A percentile compares a stretch with the other conserved stretches of the same genome.
Conservation (phyloP, 2,888 invertebrate species). For the Coremacera marginata region DNA sequence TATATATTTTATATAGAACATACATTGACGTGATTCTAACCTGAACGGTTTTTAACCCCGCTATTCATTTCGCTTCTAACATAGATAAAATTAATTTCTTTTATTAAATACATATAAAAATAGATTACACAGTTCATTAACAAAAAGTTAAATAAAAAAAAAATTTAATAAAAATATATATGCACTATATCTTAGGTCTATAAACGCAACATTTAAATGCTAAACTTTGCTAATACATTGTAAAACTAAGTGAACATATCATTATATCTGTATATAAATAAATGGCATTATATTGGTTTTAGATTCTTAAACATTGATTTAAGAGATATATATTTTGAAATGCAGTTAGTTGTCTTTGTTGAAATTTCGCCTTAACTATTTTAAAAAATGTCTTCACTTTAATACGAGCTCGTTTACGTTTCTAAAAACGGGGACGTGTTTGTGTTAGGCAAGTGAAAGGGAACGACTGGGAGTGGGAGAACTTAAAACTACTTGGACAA, state of each 20-base stretch:
- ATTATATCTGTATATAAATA: slow-evolving; percentile 10
- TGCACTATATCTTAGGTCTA: slow-evolving; percentile 10
- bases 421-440: slow-evolving; percentile 7
- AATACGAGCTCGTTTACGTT: background rate
- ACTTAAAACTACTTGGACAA: slow-evolving; percentile 58
- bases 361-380: slow-evolving; percentile 9
- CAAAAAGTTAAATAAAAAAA: background rate
- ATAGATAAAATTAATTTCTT: background rate
- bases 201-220: slow-evolving; percentile 13
- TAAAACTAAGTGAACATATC: background rate
- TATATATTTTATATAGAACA: background rate
- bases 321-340: slow-evolving; percentile 15
- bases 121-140: slow-evolving; percentile 10
- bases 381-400: slow-evolving; percentile 21
- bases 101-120: background rate
- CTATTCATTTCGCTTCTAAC: background rate
- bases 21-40: background rate
- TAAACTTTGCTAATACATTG: background rate
- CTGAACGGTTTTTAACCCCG: no score
- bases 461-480: slow-evolving; percentile 1
- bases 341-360: slow-evolving; percentile 34
- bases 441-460: background rate
- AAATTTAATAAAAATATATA: slow-evolving; percentile 3
- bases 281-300: background rate
- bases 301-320: slow-evolving; percentile 15